Evolutionary conservation across 2,113 vertebrate species (phyloP), one percentile per base, ranked within the genome.

Genomic region (Elachura formosa): DNA sequence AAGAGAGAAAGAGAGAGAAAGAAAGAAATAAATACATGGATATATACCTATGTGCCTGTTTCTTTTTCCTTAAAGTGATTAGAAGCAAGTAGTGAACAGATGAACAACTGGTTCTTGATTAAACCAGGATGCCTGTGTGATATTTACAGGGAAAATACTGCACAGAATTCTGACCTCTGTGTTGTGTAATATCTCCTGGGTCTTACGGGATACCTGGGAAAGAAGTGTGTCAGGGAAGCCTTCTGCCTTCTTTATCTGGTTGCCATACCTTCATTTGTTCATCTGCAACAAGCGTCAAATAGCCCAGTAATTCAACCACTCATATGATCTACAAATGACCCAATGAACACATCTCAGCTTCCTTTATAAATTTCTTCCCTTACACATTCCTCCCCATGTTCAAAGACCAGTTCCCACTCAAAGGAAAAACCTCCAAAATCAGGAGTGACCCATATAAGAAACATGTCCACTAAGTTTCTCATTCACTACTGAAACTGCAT

Each of bases 1-100:
- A 6, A 21, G 0, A 75, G 2, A 75, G 3, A 34, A 1, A 48
- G 4, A 28, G 4, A 38, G 14, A 46, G 10, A 72, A 1, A 68
- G 8, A 43, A 6, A 68, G 2, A 62, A 15, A 43, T 8, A 22
- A 14, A 63, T 5, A 31, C 3, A 67, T 8, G 33, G 31, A 31
- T 10, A 25, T 12, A 38, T 33, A 49, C 13, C 34, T 5, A 29
- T 0, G 0, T 31, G 5, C 31, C 18, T 26, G 3, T 64, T 33
- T 45, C 26, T 68, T 82, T 86, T 8, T 89, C 51, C 38, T 77
- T 73, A 13, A 85, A 54, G 23, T 49, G 36, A 5, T 72, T 69
- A 88, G 49, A 58, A 77, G 28, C 28, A 64, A 49, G 9, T 45
- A 85, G 63, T 80, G 72, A 72, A 59, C 58, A 69, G 54, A 80